A percentile compares a stretch with the other conserved stretches of the same genome.
Conservation (phyloP, 2,113 vertebrate genomes). For the Hystrix cristata region DNA sequence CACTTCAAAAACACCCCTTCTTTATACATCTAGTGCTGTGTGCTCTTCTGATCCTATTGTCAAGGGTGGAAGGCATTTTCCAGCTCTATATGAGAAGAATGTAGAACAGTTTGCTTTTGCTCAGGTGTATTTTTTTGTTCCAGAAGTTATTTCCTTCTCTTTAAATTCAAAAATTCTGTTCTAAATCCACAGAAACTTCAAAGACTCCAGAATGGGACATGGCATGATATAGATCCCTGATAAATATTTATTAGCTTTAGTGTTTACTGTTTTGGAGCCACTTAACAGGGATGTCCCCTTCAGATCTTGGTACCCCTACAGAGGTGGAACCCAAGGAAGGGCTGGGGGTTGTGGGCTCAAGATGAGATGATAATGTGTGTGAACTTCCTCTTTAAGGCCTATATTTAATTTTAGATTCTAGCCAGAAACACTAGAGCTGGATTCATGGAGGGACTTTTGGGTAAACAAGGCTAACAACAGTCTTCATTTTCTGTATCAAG, state of each 20-base stretch:
- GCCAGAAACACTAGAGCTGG: background rate
- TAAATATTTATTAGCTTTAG: slow-evolving; percentile 56
- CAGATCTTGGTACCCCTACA: slow-evolving; percentile 65
- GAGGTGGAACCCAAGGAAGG: background rate
- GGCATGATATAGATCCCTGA: slow-evolving; percentile 1
- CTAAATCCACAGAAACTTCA: slow-evolving; percentile 62
- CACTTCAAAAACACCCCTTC: slow-evolving; percentile 49
- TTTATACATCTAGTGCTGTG: slow-evolving; percentile 45
- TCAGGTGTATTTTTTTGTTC: slow-evolving; percentile 51
- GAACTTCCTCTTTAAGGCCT: background rate
- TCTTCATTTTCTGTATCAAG: background rate
- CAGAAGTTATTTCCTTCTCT: slow-evolving; percentile 66
- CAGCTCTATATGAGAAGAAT: slow-evolving; percentile 50
- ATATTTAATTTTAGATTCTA: slow-evolving; percentile 10
- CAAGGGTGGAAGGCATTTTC: slow-evolving; percentile 43
- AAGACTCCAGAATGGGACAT: slow-evolving; percentile 73
- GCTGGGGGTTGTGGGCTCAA: background rate
- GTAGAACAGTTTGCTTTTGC: slow-evolving; percentile 59
- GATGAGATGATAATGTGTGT: background rate
- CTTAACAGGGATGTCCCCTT: slow-evolving; percentile 37
- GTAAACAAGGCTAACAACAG: background rate
- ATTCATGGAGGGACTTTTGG: background rate
- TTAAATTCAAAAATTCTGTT: slow-evolving; percentile 72
- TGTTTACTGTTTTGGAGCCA: slow-evolving; percentile 57
- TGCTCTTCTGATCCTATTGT: slow-evolving; percentile 70